Evolutionary conservation across 2,888 invertebrate genomes (phyloP).

Genomic region (Drepanosiphum platanoidis): DNA sequence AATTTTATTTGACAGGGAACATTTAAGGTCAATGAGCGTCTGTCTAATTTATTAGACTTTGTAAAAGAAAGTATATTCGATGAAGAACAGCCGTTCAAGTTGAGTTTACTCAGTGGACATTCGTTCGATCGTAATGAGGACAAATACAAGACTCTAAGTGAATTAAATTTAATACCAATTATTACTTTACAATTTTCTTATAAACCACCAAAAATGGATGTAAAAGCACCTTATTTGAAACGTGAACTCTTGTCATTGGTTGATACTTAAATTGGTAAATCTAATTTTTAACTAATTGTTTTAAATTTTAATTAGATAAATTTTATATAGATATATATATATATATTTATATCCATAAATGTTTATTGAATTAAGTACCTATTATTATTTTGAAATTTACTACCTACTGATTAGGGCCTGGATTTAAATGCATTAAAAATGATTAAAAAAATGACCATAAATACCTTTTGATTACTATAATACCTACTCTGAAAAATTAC

Average conservation of each 20-base stretch:
- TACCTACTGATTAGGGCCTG: too few relatives aligned
- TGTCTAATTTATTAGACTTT: constrained; percentile 78
- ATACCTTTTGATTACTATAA: too few relatives aligned
- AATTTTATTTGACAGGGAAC: constrained; percentile 76
- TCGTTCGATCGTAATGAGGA: constrained; percentile 74
- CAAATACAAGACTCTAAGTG: constrained; percentile 79
- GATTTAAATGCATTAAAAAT: too few relatives aligned
- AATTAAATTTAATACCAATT: constrained; percentile 84
- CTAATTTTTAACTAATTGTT: too few relatives aligned
- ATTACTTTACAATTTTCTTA: constrained; percentile 80
- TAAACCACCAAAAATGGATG: constrained; percentile 71
- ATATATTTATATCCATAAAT: too few relatives aligned
- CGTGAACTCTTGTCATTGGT: constrained; percentile 80
- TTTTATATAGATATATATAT: too few relatives aligned
- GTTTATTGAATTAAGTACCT: too few relatives aligned
- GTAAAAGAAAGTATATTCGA: constrained; percentile 80
- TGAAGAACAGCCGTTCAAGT: constrained; percentile 75
- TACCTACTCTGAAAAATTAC: too few relatives aligned
- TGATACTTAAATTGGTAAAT: too few relatives aligned
- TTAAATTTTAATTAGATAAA: too few relatives aligned
- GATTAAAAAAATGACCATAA: too few relatives aligned
- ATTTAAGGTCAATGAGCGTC: constrained; percentile 84
- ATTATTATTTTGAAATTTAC: too few relatives aligned
- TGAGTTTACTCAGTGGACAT: constrained; percentile 77
- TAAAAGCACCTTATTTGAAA: constrained; percentile 72